phyloP scores from a whole-genome alignment of 2,113 vertebrate species.

The Alaudala cheleensis region DNA sequence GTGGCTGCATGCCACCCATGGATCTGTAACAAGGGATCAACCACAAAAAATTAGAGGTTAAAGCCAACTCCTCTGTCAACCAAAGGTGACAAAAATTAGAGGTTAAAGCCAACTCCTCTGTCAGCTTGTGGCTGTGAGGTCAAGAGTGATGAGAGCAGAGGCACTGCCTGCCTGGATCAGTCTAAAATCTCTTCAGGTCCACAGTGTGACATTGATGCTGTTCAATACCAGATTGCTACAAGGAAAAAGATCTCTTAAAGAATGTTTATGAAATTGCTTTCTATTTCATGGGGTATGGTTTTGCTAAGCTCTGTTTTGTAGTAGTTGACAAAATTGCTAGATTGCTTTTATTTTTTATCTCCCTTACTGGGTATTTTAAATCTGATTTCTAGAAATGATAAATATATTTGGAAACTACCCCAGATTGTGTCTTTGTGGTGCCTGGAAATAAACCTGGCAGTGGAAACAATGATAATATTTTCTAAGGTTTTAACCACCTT shows the following conservation, averaged over 20 bases:
- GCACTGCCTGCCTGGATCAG: neutral
- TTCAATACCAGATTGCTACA: neutral
- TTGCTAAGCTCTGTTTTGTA: neutral
- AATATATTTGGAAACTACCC: neutral
- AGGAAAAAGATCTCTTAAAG: neutral
- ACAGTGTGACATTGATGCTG: neutral
- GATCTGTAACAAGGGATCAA: neutral
- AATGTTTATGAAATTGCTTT: neutral
- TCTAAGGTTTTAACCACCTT: neutral
- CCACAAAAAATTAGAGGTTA: neutral
- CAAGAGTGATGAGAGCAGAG: neutral
- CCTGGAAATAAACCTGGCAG: neutral
- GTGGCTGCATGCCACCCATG: fast-evolving
- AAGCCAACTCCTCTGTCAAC: neutral
- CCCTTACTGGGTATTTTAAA: neutral
- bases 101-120: neutral
- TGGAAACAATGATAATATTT: neutral
- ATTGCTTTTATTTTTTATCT: neutral
- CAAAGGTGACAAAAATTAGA: neutral
- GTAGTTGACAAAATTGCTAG: neutral
- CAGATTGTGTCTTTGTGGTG: neutral
- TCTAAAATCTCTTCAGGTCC: neutral
- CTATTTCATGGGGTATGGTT: neutral
- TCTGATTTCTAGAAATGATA: conserved; percentile 5
- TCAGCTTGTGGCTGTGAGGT: neutral